These are phyloP conservation scores for Dendrolimus punctatus DNA, from an alignment of 1,140 invertebrate genomes.

Conservation along the genomic window DNA sequence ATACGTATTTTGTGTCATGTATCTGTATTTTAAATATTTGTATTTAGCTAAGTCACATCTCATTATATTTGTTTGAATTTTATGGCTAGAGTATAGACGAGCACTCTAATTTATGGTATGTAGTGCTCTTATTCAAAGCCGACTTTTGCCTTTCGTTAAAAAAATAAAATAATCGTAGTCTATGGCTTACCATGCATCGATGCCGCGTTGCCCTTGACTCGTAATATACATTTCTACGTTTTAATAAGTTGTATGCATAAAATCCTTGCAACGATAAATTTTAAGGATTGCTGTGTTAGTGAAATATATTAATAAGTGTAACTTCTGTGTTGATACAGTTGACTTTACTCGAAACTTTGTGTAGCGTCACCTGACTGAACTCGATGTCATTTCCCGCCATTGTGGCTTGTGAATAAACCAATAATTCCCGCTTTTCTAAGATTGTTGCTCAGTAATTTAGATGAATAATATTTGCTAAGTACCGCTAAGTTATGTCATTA, in stretches of 20 bases:
- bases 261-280: constrained; percentile 9
- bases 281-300: too few species aligned
- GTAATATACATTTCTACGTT: constrained; percentile 55
- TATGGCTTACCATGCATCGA: constrained; percentile 48
- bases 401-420: constrained; percentile 56
- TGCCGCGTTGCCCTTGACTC: constrained; percentile 65
- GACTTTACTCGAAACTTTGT: constrained; percentile 23
- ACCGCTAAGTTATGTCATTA: constrained; percentile 67
- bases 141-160: not conserved
- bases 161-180: constrained; percentile 13
- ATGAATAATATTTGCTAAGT: constrained; percentile 46
- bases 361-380: constrained; percentile 69
- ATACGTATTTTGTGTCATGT: too few species aligned
- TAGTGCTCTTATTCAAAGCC: too few species aligned
- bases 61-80: too few species aligned
- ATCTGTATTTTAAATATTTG: too few species aligned
- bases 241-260: constrained; percentile 39
- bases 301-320: not conserved
- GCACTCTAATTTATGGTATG: not conserved
- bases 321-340: constrained; percentile 1
- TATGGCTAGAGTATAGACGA: not conserved
- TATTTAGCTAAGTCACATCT: too few species aligned
- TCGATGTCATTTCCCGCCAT: constrained; percentile 73
- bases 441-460: constrained; percentile 25
- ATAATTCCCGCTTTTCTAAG: constrained; percentile 34